These are phyloP conservation scores for Grapholita molesta DNA, from an alignment of 1,140 invertebrate genomes.

Conservation along the genomic window DNA sequence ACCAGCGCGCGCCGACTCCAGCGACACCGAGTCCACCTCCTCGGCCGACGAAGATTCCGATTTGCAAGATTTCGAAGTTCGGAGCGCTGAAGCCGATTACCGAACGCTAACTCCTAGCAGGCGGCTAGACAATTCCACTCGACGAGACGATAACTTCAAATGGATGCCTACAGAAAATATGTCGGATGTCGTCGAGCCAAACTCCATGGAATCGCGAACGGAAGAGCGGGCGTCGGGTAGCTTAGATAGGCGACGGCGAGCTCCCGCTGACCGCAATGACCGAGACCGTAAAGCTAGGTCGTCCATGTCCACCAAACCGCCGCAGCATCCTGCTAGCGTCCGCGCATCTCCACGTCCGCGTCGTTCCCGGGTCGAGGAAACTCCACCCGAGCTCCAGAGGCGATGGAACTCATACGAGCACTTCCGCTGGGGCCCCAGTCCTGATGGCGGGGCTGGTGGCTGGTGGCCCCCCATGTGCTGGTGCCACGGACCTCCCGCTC, in stretches of 20 bases:
- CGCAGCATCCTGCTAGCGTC: slow-evolving; percentile 65
- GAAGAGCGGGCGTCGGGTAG: slow-evolving; percentile 70
- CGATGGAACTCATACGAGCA: slow-evolving; percentile 76
- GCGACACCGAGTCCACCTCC: slow-evolving; percentile 60
- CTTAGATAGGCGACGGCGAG: slow-evolving; percentile 74
- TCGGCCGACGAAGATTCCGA: slow-evolving; percentile 66
- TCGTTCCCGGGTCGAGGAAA: slow-evolving; percentile 52
- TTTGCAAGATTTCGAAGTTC: slow-evolving; percentile 52
- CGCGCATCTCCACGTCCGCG: slow-evolving; percentile 64
- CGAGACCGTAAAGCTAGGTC: slow-evolving; percentile 79
- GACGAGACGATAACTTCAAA: slow-evolving; percentile 80
- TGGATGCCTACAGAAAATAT: slow-evolving; percentile 75
- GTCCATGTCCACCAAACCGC: slow-evolving; percentile 72
- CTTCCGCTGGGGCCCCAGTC: slow-evolving; percentile 73
- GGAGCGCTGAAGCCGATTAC: slow-evolving; percentile 50
- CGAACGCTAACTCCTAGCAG: slow-evolving; percentile 61
- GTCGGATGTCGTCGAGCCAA: slow-evolving; percentile 52
- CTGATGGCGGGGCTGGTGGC: slow-evolving; percentile 78
- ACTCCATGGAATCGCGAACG: slow-evolving; percentile 41
- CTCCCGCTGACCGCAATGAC: slow-evolving; percentile 62
- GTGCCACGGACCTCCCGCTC: slow-evolving; percentile 64
- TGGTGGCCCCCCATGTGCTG: slow-evolving; percentile 82
- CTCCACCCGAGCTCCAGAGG: slow-evolving; percentile 62
- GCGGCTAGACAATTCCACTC: slow-evolving; percentile 70
- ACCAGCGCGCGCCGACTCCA: slow-evolving; percentile 51